These are phyloP conservation scores for Rallus limicola DNA, from an alignment of 2,113 vertebrate genomes.

Conservation along the genomic window DNA sequence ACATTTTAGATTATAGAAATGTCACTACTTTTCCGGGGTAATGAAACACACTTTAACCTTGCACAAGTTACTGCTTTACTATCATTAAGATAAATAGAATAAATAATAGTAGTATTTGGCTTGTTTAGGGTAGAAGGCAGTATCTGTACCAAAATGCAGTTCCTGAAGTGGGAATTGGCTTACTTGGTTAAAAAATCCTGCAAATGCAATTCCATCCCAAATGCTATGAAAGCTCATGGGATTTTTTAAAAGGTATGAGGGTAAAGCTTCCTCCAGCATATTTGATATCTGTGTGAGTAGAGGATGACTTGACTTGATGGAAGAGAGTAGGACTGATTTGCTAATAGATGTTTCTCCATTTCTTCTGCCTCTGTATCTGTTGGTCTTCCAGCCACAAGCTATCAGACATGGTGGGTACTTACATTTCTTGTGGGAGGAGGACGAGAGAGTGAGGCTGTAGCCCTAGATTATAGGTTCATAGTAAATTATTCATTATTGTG, in stretches of 20 bases:
- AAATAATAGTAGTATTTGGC: background rate
- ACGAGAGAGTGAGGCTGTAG: background rate
- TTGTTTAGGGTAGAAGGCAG: background rate
- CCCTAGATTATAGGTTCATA: background rate
- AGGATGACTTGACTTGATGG: background rate
- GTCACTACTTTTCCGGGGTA: background rate
- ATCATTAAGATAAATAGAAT: background rate
- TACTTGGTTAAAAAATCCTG: background rate
- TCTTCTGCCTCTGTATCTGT: background rate
- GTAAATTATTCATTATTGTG: background rate
- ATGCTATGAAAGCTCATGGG: background rate
- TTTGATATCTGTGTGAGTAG: rapidly evolving
- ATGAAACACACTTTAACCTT: background rate
- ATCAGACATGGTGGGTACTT: background rate
- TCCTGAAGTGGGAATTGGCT: background rate
- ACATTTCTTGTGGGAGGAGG: background rate
- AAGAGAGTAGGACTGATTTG: background rate
- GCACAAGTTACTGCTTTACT: background rate
- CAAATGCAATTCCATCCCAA: background rate
- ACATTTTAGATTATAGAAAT: slow-evolving; percentile 12
- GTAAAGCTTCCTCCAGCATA: background rate
- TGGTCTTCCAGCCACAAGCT: background rate
- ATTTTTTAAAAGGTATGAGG: background rate
- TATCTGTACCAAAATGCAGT: background rate
- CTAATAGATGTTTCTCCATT: background rate